Evolutionary conservation across 2,797 vertebrate genomes (phyloP).

Genomic region (Catharus ustulatus): DNA sequence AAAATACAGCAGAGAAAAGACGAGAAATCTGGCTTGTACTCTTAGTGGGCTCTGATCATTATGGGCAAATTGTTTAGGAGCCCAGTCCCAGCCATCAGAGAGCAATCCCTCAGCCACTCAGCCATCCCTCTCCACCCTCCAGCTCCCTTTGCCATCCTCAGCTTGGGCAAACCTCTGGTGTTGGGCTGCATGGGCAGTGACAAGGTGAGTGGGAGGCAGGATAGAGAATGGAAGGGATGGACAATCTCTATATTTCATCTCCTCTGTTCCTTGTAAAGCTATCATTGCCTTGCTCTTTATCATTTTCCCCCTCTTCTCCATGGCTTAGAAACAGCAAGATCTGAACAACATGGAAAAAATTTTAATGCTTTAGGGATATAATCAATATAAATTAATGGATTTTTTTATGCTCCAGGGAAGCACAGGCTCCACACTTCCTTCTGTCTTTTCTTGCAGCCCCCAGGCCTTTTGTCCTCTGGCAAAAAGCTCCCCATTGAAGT

Average conservation of each 20-base stretch:
- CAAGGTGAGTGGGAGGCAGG: neutral
- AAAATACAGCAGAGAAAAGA: neutral
- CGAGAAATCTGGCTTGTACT: neutral
- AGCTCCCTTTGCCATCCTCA: neutral
- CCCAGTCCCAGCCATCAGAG: neutral
- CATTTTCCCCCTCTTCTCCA: neutral
- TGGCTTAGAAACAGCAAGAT: neutral
- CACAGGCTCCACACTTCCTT: conserved; percentile 11
- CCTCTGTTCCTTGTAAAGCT: neutral
- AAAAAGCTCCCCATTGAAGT: conserved; percentile 45
- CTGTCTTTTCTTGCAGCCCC: conserved; percentile 36
- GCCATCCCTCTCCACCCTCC: neutral
- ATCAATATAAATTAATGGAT: conserved; percentile 35
- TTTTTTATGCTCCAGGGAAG: neutral
- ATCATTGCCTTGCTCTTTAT: neutral
- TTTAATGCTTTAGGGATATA: neutral
- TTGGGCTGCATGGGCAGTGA: neutral
- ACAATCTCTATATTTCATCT: neutral
- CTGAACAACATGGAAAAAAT: neutral
- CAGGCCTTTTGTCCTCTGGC: conserved; percentile 44
- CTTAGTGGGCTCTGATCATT: neutral
- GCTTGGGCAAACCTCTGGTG: neutral
- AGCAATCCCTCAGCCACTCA: neutral
- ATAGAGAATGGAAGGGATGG: neutral
- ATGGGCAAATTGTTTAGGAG: neutral